These are phyloP conservation scores for Hemistola chrysoprasaria DNA, from an alignment of 2,888 invertebrate genomes.

Conservation along the genomic window DNA sequence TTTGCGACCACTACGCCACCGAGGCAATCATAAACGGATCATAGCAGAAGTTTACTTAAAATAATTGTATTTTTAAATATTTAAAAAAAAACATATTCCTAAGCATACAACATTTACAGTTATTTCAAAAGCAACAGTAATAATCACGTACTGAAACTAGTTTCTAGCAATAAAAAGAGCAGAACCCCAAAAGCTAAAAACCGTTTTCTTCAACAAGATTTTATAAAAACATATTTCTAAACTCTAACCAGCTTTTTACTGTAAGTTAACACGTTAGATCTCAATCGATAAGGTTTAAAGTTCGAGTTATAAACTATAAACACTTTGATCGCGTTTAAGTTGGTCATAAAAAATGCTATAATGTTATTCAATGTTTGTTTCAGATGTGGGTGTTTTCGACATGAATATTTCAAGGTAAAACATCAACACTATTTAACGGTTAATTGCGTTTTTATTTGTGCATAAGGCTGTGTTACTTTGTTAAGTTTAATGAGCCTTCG, in stretches of 20 bases:
- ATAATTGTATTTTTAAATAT: too few relatives aligned
- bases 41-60: too few relatives aligned
- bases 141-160: conserved; percentile 6
- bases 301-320: conserved; percentile 11
- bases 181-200: neutral
- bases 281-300: conserved; percentile 8
- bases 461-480: too few relatives aligned
- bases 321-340: conserved; percentile 15
- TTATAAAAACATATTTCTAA: neutral
- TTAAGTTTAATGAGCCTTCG: too few relatives aligned
- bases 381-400: conserved; percentile 10
- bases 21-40: too few relatives aligned
- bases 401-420: conserved; percentile 7
- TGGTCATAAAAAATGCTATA: conserved; percentile 9
- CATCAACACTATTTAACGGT: too few relatives aligned
- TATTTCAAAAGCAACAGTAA: too few relatives aligned
- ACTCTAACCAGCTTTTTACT: conserved; percentile 9
- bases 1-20: too few relatives aligned
- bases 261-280: conserved; percentile 14
- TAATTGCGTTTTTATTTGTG: too few relatives aligned
- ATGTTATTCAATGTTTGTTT: conserved; percentile 15
- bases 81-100: too few relatives aligned
- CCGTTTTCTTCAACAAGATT: too few relatives aligned
- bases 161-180: conserved; percentile 8
- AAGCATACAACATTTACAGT: too few relatives aligned